These are phyloP conservation scores for Palythoa grandiflora DNA, from an alignment of 92 coral and sea anemone genomes.

Conservation along the genomic window DNA sequence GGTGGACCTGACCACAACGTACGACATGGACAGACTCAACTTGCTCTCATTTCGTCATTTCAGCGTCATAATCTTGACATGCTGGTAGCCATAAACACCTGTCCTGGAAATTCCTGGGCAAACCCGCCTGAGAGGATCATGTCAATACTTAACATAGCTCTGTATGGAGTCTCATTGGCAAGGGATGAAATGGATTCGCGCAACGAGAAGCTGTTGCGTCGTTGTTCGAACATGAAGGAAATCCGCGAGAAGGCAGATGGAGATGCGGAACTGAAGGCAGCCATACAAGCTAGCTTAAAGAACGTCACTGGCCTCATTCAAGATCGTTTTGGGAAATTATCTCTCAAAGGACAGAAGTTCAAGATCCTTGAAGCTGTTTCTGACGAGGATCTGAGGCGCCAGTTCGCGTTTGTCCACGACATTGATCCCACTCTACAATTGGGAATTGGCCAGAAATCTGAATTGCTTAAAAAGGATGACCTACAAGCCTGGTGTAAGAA, in stretches of 20 bases:
- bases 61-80: constrained; percentile 56
- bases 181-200: constrained; percentile 33
- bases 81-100: constrained; percentile 57
- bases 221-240: constrained; percentile 52
- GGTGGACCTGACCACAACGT: constrained; percentile 54
- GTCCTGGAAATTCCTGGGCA: constrained; percentile 65
- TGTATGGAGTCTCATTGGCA: constrained; percentile 49
- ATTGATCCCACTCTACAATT: constrained; percentile 51
- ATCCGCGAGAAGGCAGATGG: constrained; percentile 38
- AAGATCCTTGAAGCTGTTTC: constrained; percentile 53
- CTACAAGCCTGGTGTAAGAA: constrained; percentile 48
- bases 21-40: constrained; percentile 47
- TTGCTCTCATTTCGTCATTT: constrained; percentile 39
- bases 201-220: constrained; percentile 39
- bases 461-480: constrained; percentile 36
- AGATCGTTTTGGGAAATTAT: constrained; percentile 27
- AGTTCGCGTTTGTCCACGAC: constrained; percentile 54
- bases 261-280: constrained; percentile 47
- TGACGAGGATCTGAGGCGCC: constrained; percentile 48
- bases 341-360: constrained; percentile 56
- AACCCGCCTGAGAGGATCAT: constrained; percentile 62
- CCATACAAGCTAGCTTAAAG: constrained; percentile 45
- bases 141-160: constrained; percentile 51
- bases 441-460: constrained; percentile 55
- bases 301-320: constrained; percentile 31